Conservation (phyloP, 2,888 invertebrate genomes). For the Noctua janthe region DNA sequence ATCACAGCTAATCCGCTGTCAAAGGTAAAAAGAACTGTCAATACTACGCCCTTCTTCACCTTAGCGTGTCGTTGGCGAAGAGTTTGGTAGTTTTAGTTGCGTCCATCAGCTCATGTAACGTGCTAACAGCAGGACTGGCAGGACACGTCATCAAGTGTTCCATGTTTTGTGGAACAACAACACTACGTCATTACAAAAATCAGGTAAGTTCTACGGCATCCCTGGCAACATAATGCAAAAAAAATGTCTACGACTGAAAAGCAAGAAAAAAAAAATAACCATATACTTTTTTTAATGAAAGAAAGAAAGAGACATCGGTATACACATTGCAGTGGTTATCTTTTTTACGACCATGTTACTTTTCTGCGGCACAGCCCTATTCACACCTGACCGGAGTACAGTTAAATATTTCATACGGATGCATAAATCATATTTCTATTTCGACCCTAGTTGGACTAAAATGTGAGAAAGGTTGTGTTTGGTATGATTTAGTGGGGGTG, state of each 20-base stretch:
- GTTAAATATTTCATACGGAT: slow-evolving; percentile 58
- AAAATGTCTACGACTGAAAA: too few relatives aligned
- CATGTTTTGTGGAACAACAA: background rate
- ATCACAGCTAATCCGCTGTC: too few relatives aligned
- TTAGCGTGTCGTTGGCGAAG: background rate
- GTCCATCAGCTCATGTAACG: background rate
- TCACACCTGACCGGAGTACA: slow-evolving; percentile 33
- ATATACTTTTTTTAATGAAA: too few relatives aligned
- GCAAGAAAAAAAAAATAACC: background rate
- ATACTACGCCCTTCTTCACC: too few relatives aligned
- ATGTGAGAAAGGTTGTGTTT: slow-evolving; percentile 10
- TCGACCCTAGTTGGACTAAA: slow-evolving; percentile 22
- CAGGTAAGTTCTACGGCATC: background rate
- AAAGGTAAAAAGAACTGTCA: too few relatives aligned
- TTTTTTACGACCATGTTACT: slow-evolving; percentile 7
- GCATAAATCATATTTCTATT: slow-evolving; percentile 63
- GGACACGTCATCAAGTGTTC: background rate
- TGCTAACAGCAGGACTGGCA: too few relatives aligned
- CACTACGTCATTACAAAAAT: too few relatives aligned
- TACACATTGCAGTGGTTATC: background rate
- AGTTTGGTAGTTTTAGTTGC: background rate
- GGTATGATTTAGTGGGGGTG: slow-evolving; percentile 27
- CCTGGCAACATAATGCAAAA: too few relatives aligned
- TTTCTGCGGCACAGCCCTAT: slow-evolving; percentile 15
- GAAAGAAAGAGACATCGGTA: background rate